Evolutionary conservation across 2,888 invertebrate species (phyloP).

Genomic region (Acanthoscelides obtectus): DNA sequence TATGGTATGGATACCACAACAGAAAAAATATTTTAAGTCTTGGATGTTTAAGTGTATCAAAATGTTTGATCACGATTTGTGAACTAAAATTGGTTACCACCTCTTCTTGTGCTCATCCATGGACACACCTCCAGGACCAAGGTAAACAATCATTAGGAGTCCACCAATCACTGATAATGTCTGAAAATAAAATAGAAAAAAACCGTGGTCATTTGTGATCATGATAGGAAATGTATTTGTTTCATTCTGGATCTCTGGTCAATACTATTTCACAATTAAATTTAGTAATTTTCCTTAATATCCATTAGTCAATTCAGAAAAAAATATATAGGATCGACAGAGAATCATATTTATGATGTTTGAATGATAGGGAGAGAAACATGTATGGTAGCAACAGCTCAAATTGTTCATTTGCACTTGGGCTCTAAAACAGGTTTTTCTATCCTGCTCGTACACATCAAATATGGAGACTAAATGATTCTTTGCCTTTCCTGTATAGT

Average conservation of each 20-base stretch:
- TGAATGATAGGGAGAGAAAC: no score
- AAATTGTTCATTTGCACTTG: no score
- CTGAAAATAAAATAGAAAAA: slow-evolving; percentile 60
- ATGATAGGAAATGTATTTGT: slow-evolving; percentile 1
- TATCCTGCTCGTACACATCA: no score
- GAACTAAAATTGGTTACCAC: slow-evolving; percentile 62
- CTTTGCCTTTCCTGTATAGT: no score
- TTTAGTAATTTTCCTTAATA: neutral
- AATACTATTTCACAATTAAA: neutral
- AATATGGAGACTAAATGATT: no score
- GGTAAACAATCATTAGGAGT: slow-evolving; percentile 93
- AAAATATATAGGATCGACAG: no score
- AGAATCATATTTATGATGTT: no score
- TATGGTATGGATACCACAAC: neutral
- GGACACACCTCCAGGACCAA: slow-evolving; percentile 97
- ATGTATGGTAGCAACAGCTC: no score
- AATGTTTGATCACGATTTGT: slow-evolving; percentile 14
- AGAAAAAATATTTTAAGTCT: neutral
- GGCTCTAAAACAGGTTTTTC: no score
- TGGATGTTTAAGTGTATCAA: slow-evolving; percentile 8
- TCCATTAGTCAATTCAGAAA: no score
- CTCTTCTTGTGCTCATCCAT: slow-evolving; percentile 99
- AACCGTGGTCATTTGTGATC: no score
- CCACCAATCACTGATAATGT: slow-evolving; percentile 98
- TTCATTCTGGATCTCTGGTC: neutral